phyloP scores from a whole-genome alignment of 2,888 invertebrate genomes.

The Litoditis marina region DNA sequence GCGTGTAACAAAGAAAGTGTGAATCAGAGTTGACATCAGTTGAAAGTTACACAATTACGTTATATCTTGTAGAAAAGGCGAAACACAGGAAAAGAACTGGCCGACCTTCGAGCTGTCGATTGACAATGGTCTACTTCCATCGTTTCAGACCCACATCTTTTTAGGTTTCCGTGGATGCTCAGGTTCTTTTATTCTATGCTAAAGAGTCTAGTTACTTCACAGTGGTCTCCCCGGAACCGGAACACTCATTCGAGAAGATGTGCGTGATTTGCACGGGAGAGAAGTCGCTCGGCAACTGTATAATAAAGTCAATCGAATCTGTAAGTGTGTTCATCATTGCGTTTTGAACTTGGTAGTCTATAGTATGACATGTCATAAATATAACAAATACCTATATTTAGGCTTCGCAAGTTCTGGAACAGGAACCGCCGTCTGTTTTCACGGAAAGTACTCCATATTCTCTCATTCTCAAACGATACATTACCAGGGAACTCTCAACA shows the following conservation, averaged over 20 bases:
- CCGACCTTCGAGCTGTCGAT: no score
- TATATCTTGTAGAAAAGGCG: no score
- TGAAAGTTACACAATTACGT: no score
- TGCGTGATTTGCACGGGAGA: slow-evolving; percentile 20
- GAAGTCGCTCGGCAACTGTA: slow-evolving; percentile 12
- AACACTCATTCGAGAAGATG: not conserved
- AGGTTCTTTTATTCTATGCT: slow-evolving; percentile 12
- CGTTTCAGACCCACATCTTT: no score
- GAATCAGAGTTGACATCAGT: no score
- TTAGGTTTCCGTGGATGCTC: slow-evolving; percentile 13
- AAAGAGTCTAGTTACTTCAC: slow-evolving; percentile 11
- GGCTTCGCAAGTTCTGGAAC: slow-evolving; percentile 1
- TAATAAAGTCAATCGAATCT: slow-evolving; percentile 13
- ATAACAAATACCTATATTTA: slow-evolving; percentile 1
- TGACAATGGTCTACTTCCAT: no score
- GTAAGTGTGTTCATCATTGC: not conserved
- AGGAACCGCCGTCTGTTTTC: not conserved
- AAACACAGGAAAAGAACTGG: no score
- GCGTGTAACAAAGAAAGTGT: no score
- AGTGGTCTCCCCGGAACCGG: slow-evolving; percentile 7
- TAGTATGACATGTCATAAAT: not conserved
- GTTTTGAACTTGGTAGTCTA: not conserved
- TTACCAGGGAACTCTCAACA: slow-evolving; percentile 12
- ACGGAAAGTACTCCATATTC: slow-evolving; percentile 17
- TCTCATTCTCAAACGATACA: slow-evolving; percentile 23